Evolutionary conservation across 2,888 invertebrate genomes (phyloP).

Genomic region (Chelonus formosanus): DNA sequence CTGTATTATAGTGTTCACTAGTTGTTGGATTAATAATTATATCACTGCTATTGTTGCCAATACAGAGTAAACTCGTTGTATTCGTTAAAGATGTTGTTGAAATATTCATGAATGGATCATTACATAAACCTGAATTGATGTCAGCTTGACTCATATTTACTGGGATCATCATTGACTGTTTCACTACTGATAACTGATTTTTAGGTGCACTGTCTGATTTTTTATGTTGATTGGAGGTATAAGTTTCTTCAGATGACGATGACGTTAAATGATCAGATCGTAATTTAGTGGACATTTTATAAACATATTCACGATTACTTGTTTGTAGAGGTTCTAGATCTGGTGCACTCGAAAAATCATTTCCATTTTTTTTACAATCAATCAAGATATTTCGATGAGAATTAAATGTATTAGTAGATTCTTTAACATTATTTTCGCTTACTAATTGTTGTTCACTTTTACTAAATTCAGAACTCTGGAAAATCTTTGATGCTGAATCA

Average conservation of each 20-base stretch:
- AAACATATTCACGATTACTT: slow-evolving; percentile 3
- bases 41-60: slow-evolving; percentile 63
- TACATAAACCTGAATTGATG: slow-evolving; percentile 69
- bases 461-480: slow-evolving; percentile 75
- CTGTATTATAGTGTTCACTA: slow-evolving; percentile 48
- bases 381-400: slow-evolving; percentile 4
- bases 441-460: slow-evolving; percentile 82
- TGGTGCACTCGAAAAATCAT: slow-evolving; percentile 54
- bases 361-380: slow-evolving; percentile 47
- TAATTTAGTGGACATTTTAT: too few species aligned
- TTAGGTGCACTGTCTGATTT: slow-evolving; percentile 63
- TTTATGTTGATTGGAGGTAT: slow-evolving; percentile 65
- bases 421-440: slow-evolving; percentile 39
- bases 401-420: slow-evolving; percentile 19
- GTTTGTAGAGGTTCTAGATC: slow-evolving; percentile 51
- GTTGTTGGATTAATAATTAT: slow-evolving; percentile 71
- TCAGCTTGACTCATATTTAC: slow-evolving; percentile 75
- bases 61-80: slow-evolving; percentile 54
- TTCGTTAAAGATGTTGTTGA: slow-evolving; percentile 66
- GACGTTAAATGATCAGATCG: too few species aligned
- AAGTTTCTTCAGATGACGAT: slow-evolving; percentile 53
- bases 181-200: slow-evolving; percentile 69
- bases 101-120: slow-evolving; percentile 73
- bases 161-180: slow-evolving; percentile 67
- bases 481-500: slow-evolving; percentile 67